These are phyloP conservation scores for Diploscapter pachys DNA, from an alignment of 1,140 invertebrate genomes.

Conservation along the genomic window DNA sequence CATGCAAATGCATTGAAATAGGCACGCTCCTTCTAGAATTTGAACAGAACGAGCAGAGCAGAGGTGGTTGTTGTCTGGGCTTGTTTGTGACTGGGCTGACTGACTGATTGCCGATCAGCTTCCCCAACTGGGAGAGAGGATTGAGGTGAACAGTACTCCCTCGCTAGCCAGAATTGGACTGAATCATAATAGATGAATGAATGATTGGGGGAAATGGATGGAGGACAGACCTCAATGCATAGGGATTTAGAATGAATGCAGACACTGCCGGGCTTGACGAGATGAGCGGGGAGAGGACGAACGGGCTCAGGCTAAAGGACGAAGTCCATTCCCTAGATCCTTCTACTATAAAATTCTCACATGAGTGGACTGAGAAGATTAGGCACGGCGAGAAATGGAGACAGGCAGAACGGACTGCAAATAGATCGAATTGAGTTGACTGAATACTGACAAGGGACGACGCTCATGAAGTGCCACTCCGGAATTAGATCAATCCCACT, in stretches of 20 bases:
- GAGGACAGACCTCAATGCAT: slow-evolving; percentile 34
- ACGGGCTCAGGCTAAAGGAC: slow-evolving; percentile 40
- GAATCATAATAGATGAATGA: too few relatives aligned
- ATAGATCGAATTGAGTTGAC: slow-evolving; percentile 1
- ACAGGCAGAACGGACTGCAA: slow-evolving; percentile 21
- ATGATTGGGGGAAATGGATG: neutral
- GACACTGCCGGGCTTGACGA: slow-evolving; percentile 31
- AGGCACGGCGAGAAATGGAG: slow-evolving; percentile 13
- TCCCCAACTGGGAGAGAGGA: slow-evolving; percentile 30
- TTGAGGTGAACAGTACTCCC: slow-evolving; percentile 19
- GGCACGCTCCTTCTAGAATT: too few relatives aligned
- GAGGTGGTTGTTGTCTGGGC: too few relatives aligned
- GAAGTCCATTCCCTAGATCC: neutral
- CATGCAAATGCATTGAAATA: too few relatives aligned
- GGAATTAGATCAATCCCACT: too few relatives aligned
- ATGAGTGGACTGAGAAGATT: slow-evolving; percentile 6
- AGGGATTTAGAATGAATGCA: slow-evolving; percentile 38
- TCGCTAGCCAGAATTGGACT: neutral
- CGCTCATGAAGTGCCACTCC: neutral
- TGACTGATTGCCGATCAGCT: slow-evolving; percentile 13
- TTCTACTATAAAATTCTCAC: too few relatives aligned
- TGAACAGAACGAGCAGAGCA: too few relatives aligned
- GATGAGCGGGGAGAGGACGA: slow-evolving; percentile 43
- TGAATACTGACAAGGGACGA: slow-evolving; percentile 13
- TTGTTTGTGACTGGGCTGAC: too few relatives aligned